Base-by-base conservation (phyloP, 2,797 vertebrate species). In the Gymnoscopelus braueri region DNA sequence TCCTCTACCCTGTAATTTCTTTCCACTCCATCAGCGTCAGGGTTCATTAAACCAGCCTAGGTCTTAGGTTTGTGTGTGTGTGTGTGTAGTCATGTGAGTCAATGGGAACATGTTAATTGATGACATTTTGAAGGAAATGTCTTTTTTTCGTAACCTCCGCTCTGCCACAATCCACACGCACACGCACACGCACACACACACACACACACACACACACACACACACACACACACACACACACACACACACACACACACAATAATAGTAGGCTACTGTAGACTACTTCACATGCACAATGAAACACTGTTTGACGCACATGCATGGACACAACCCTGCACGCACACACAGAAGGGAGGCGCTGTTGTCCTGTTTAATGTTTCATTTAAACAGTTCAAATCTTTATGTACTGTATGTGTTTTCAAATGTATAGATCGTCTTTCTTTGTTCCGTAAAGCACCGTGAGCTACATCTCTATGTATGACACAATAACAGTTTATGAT, bases 31-130 rank as follows among this genome's bases (percentile, higher is more conserved):
- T 85, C 81, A 81, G 80, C 48, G 72, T 77, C 5, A 51, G 53
- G 49, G 78, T 84, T 86, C 69, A 82, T 79, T 80, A 77, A 48
- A 71, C 35, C 26, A 54, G 65, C 71, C 57, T 75, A 71, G 67
- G 81, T 11, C 35, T 63, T 39, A 6, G 14, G 54, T 13, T 5
- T 26, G 54, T 56, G 23, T 4, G 54, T 56, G 3, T 56, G 19
- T 24, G 53, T 55, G 53, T 24, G 10, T 55, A 44, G 39, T 7
- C 39, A 44, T 8, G 39, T 44, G 39, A 44, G 39, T 44, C 39
- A 83, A 83, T 69, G 53, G 64, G 72, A 58, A 83, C 51, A 78
- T 71, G 67, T 52, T 29, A 60, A 54, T 4, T 64, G 52, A 67
- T 4, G 35, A 39, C 35, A 35, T 66, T 58, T 69, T 24, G 68